Conservation (phyloP, 2,797 vertebrate genomes). For the Prionace glauca region DNA sequence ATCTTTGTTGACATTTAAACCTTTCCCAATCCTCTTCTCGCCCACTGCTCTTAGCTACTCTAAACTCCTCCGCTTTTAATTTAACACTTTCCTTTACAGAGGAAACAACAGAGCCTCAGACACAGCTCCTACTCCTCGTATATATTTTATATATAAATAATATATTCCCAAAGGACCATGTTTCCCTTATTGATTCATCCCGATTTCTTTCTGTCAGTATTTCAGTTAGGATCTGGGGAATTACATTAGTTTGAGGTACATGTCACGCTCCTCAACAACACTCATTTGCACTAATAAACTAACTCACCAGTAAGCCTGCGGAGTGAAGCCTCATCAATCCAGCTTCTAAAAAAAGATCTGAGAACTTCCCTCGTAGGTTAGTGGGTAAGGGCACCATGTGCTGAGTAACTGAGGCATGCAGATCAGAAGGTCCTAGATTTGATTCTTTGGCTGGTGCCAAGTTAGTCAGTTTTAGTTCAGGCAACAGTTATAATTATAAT, state of each 20-base stretch:
- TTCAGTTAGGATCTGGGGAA: not conserved
- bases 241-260: not conserved
- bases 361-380: not conserved
- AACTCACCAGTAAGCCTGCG: not conserved
- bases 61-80: too few species aligned
- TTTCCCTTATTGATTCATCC: not conserved
- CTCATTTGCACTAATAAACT: not conserved
- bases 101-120: not conserved
- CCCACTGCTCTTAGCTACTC: too few species aligned
- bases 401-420: not conserved
- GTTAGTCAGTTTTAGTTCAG: not conserved
- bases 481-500: not conserved
- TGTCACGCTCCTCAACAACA: not conserved
- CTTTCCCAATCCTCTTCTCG: too few species aligned
- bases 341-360: not conserved
- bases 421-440: not conserved
- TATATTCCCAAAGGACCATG: not conserved
- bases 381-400: not conserved
- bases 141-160: not conserved
- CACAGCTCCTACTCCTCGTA: not conserved
- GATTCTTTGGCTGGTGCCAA: not conserved
- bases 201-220: not conserved
- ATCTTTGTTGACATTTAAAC: too few species aligned
- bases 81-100: too few species aligned
- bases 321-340: not conserved